These are phyloP conservation scores for Tetragnatha montana DNA, from an alignment of 2,888 invertebrate genomes.

Conservation along the genomic window DNA sequence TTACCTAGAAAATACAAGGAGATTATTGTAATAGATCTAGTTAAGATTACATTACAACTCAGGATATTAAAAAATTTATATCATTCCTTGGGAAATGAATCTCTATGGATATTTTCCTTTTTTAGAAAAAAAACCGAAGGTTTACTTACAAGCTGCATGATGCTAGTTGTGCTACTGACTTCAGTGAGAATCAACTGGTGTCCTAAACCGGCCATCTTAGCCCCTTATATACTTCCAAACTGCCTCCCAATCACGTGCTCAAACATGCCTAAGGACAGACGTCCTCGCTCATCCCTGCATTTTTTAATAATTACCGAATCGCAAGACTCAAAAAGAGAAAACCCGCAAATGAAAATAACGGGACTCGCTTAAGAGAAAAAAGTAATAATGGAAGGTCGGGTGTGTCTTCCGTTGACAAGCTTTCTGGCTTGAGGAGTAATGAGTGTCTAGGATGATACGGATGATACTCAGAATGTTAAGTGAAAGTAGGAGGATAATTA, in stretches of 20 bases:
- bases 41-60: too few relatives aligned
- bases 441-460: background rate
- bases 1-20: too few relatives aligned
- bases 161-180: background rate
- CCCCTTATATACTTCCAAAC: background rate
- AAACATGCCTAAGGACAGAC: too few relatives aligned
- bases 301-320: too few relatives aligned
- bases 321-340: too few relatives aligned
- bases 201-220: background rate
- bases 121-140: background rate
- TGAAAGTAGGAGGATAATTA: slow-evolving; percentile 21
- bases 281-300: too few relatives aligned
- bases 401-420: slow-evolving; percentile 3
- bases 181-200: background rate
- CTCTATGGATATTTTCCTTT: too few relatives aligned
- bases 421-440: slow-evolving; percentile 25
- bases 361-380: slow-evolving; percentile 5
- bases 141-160: background rate
- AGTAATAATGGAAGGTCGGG: slow-evolving; percentile 1
- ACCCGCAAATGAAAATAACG: background rate
- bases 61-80: too few relatives aligned
- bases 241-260: too few relatives aligned
- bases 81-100: too few relatives aligned
- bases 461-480: slow-evolving; percentile 6
- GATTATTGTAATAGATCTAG: too few relatives aligned